phyloP scores from a whole-genome alignment of 2,888 invertebrate genomes.

The Nymphalis polychloros region DNA sequence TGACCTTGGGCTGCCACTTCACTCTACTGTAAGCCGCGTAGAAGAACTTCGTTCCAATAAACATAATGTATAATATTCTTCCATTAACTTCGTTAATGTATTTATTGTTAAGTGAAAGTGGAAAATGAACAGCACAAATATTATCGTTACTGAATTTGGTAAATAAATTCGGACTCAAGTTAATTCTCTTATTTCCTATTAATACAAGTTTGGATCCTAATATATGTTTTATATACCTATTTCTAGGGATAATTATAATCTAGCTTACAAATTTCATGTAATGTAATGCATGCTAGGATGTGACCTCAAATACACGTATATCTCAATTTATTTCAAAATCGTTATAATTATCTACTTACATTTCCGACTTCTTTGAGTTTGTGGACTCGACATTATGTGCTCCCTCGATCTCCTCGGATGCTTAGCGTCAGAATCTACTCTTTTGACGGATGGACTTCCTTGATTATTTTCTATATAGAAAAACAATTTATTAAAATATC shows the following conservation, averaged over 20 bases:
- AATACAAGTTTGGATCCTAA: background rate
- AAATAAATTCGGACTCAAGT: slow-evolving; percentile 20
- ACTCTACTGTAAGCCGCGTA: too few species aligned
- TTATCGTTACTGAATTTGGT: slow-evolving; percentile 34
- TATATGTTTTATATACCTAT: slow-evolving; percentile 30
- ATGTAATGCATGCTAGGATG: slow-evolving; percentile 32
- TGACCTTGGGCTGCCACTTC: too few species aligned
- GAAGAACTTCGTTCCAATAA: too few species aligned
- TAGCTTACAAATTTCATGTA: slow-evolving; percentile 22
- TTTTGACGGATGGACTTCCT: slow-evolving; percentile 65
- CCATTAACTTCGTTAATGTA: too few species aligned
- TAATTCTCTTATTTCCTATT: background rate
- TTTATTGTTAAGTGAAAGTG: background rate
- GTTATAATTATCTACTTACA: slow-evolving; percentile 50
- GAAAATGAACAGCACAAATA: slow-evolving; percentile 28
- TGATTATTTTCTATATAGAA: slow-evolving; percentile 65
- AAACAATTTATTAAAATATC: background rate
- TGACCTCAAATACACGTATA: slow-evolving; percentile 6
- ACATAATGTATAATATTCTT: too few species aligned
- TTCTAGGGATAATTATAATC: slow-evolving; percentile 25
- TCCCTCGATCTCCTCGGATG: slow-evolving; percentile 68
- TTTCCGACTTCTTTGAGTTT: slow-evolving; percentile 71
- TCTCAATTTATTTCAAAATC: background rate
- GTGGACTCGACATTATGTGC: slow-evolving; percentile 71
- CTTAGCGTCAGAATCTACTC: slow-evolving; percentile 67